phyloP scores from a whole-genome alignment of 92 coral and sea anemone species.

The Desmophyllum pertusum region DNA sequence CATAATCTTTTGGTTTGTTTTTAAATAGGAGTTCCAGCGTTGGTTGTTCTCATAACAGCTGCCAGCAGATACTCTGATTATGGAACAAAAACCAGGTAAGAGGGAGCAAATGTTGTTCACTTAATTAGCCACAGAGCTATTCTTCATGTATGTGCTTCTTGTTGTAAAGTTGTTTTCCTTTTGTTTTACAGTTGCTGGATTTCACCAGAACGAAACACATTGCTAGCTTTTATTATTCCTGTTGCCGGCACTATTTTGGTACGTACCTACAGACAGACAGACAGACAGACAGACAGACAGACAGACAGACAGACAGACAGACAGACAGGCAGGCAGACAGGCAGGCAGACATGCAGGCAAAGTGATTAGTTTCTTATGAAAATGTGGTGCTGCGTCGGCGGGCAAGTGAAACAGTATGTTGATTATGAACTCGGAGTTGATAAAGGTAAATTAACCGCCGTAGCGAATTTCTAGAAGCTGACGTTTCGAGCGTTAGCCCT shows the following conservation, averaged over 20 bases:
- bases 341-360: no score
- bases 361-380: neutral
- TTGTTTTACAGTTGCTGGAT: slow-evolving; percentile 79
- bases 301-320: neutral
- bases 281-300: neutral
- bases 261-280: slow-evolving; percentile 9
- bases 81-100: slow-evolving; percentile 71
- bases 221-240: slow-evolving; percentile 80
- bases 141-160: neutral
- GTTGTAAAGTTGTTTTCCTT: neutral
- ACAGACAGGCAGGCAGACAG: no score
- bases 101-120: neutral
- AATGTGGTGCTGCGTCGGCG: no score
- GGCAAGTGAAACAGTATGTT: no score
- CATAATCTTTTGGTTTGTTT: neutral
- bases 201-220: slow-evolving; percentile 69
- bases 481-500: no score
- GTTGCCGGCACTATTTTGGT: slow-evolving; percentile 77
- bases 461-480: no score
- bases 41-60: slow-evolving; percentile 68
- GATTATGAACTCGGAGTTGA: no score
- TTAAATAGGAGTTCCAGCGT: slow-evolving; percentile 66
- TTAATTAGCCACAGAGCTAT: neutral
- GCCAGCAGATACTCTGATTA: slow-evolving; percentile 73
- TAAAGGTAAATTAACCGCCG: no score